Evolutionary conservation across 2,113 vertebrate species (phyloP), one percentile per base, ranked within the genome.

Genomic region (Nannospalax galili): DNA sequence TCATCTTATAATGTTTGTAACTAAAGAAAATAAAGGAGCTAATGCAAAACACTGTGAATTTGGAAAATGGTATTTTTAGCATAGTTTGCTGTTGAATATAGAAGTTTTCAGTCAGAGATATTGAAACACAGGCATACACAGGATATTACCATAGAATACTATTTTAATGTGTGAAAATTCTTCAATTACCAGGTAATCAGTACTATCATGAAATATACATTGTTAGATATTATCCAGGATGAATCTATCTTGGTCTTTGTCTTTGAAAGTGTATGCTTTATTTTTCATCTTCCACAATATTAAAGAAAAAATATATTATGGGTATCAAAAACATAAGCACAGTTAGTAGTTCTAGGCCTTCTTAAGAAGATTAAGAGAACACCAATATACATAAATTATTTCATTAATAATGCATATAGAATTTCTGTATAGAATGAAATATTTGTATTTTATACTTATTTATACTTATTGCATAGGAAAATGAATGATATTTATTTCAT

Each of bases 41-140:
- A 35, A 69, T 35, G 26, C 30, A 77, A 56, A 70, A 0, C 69
- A 28, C 22, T 28, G 75, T 60, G 42, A 22, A n/a, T 30, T 22
- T 95, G 92, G 95, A 35, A 84, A 84, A 90, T 88, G 90, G 45
- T 30, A 72, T 89, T 95, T 92, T 92, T 88, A 97, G 60, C 52
- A 17, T 15, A 5, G 16, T 45, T 45, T 82, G 40, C 64, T 88
- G 32, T 92, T 65, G 42, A 79, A 20, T 35, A 12, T 42, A 35
- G 17, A 79, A 62, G 28, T 89, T 58, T 85, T 90, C 92, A 0
- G 0, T 89, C 95, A 89, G 7, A 26, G 58, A 35, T 28, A 73
- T 7, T 14, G 67, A 73, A 7, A 19, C 14, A 28, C 24, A 81
- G 32, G 75, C 64, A 92, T 93, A 85, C 75, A 1, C 35, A 75